Evolutionary conservation across 1,140 invertebrate species (phyloP).

Genomic region (Bombus picipes): DNA sequence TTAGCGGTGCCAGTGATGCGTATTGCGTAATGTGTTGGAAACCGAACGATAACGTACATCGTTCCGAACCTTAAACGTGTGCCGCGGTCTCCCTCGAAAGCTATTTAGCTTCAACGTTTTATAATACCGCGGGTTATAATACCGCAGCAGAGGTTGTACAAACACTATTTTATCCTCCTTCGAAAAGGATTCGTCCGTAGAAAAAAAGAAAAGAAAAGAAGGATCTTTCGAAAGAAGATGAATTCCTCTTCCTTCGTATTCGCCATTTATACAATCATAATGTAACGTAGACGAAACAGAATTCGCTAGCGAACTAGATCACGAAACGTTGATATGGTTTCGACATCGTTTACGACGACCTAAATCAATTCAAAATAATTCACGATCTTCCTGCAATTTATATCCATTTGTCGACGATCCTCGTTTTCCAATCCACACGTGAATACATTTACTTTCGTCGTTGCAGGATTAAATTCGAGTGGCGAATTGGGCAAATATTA

Average conservation of each 20-base stretch:
- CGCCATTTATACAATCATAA: too few relatives aligned
- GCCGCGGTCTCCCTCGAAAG: not conserved
- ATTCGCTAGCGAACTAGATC: too few relatives aligned
- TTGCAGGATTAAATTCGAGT: not conserved
- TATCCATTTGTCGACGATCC: not conserved
- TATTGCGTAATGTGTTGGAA: not conserved
- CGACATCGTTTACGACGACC: not conserved
- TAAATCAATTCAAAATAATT: not conserved
- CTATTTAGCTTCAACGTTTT: not conserved
- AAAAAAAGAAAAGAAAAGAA: not conserved
- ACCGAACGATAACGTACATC: not conserved
- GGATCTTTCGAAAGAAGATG: not conserved
- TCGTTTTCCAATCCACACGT: not conserved
- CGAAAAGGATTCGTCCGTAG: not conserved
- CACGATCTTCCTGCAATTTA: not conserved
- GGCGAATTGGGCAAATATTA: constrained; percentile 15
- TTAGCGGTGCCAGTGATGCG: not conserved
- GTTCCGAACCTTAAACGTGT: not conserved
- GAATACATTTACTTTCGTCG: not conserved
- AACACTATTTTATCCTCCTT: not conserved
- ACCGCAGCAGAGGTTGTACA: not conserved
- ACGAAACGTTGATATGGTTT: too few relatives aligned
- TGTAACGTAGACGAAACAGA: too few relatives aligned
- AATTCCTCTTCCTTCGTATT: not conserved
- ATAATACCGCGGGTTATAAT: not conserved